Conservation (phyloP, 2,797 vertebrate genomes). For the Lacerta agilis region DNA sequence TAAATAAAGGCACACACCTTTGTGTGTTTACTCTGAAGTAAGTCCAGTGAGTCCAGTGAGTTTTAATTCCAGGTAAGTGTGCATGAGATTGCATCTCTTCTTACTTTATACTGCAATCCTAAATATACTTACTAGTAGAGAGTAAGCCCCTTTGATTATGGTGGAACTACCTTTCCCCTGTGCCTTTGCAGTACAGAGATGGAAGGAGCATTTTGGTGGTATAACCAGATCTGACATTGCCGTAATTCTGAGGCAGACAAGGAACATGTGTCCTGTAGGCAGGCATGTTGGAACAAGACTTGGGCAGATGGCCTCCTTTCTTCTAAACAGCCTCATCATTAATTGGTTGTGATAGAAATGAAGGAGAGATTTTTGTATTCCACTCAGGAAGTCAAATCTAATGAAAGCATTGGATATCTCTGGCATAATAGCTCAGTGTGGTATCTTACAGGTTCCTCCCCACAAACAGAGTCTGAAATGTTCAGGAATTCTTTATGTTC, state of each 20-base stretch:
- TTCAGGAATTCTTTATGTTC: constrained; percentile 51
- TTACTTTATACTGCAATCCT: too few species aligned
- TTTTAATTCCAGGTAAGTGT: too few species aligned
- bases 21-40: background rate
- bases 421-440: constrained; percentile 25
- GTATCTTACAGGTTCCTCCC: background rate
- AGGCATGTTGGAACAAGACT: background rate
- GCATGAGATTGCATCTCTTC: too few species aligned
- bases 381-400: constrained; percentile 47
- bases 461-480: constrained; percentile 43
- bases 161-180: background rate
- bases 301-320: constrained; percentile 56
- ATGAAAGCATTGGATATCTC: constrained; percentile 51
- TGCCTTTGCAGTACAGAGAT: background rate
- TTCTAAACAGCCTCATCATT: constrained; percentile 29
- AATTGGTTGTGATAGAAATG: constrained; percentile 49
- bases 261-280: background rate
- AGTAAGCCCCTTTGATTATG: background rate
- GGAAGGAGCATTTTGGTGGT: background rate
- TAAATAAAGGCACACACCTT: background rate
- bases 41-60: background rate
- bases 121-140: background rate
- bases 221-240: constrained; percentile 22
- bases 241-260: constrained; percentile 41
- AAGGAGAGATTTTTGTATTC: constrained; percentile 45